Conservation (phyloP, 2,888 invertebrate species). For the Neocrepidodera transversa region DNA sequence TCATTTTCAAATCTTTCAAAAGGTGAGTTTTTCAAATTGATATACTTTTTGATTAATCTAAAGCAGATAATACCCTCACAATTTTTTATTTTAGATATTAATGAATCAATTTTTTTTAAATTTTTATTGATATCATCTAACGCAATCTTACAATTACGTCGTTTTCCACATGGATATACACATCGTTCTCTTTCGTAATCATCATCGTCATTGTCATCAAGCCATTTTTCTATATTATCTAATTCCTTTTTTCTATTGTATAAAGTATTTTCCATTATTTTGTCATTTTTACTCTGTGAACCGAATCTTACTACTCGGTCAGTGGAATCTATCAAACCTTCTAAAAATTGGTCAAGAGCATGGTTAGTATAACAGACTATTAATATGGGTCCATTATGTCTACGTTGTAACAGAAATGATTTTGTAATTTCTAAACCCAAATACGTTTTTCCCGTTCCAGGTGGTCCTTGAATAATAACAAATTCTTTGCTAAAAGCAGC, state of each 20-base stretch:
- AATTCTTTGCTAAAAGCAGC: constrained; percentile 76
- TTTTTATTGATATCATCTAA: not conserved
- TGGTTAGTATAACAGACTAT: constrained; percentile 87
- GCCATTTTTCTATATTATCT: no score
- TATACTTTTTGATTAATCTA: not conserved
- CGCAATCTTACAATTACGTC: not conserved
- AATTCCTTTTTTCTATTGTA: not conserved
- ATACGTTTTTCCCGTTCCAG: no score
- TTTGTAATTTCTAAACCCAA: constrained; percentile 78
- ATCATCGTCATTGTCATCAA: no score
- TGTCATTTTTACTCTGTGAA: not conserved
- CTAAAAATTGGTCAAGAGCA: constrained; percentile 85
- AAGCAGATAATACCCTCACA: not conserved
- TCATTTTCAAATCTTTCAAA: not conserved
- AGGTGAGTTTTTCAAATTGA: not conserved
- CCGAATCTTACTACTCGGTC: not conserved
- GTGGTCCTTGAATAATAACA: no score
- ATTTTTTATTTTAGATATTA: not conserved
- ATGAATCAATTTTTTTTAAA: not conserved
- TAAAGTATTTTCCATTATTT: not conserved
- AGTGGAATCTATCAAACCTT: constrained; percentile 63
- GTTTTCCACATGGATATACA: not conserved
- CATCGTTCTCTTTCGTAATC: not conserved
- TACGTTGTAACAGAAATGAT: constrained; percentile 67
- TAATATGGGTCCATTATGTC: constrained; percentile 67